Evolutionary conservation across 2,113 vertebrate genomes (phyloP), one percentile per base, ranked within the genome.

Genomic region (Reinhardtius hippoglossoides): DNA sequence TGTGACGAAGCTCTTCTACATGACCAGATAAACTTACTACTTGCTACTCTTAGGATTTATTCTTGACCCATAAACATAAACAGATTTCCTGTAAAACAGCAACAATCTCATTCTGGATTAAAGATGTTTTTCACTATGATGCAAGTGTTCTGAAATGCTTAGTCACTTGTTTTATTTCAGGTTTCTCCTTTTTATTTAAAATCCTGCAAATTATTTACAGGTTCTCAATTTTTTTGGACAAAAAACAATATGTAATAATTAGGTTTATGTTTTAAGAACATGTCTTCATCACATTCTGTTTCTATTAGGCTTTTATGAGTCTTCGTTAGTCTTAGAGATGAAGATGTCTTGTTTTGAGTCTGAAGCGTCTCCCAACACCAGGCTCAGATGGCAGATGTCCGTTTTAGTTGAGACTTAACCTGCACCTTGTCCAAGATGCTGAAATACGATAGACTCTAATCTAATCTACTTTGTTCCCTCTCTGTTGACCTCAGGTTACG

Each of bases 401-500:
- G 2, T 5, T 60, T 21, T 37, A 2, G 9, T 23, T 7, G 3
- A 8, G 5, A 14, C 15, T 64, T 56, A 4, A 46, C 26, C 44
- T 59, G n/a, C 60, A 1, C 72, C 2, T 1, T 6, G 13, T 14
- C 7, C 1, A 5, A 58, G 31, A 72, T 61, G 35, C 18, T 35
- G 1, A 24, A 21, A 8, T 67, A 16, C 24, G 7, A 56, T 18
- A 62, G 40, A 55, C 14, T 55, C 23, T 23, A 54, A 10, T 37
- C 1, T 62, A 54, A n/a, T 20, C 18, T n/a, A 54, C 50, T 20
- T 1, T 54, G 18, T 6, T 2, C 2, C 26, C 3, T 31, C 4
- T 76, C 0, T 74, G 14, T 54, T 13, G 1, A 3, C 58, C 48
- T 80, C 83, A 99, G 98, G 98, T 81, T 99, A 96, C 0, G 98